Evolutionary conservation across 1,140 invertebrate genomes (phyloP).

Genomic region (Hylyphantes graminicola): DNA sequence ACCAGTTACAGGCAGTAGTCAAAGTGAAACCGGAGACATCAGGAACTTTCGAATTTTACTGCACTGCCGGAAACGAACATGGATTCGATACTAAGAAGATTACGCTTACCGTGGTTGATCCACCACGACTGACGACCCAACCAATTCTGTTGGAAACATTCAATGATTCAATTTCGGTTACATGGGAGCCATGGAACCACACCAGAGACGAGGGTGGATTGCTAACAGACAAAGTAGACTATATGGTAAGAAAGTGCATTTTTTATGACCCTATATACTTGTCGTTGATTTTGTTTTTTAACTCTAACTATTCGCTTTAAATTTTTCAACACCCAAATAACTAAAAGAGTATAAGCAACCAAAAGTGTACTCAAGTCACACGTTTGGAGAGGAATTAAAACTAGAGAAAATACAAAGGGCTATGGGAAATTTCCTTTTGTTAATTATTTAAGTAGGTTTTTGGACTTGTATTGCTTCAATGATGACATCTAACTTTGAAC

Average conservation of each 20-base stretch:
- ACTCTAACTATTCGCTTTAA: neutral
- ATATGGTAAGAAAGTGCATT: slow-evolving; percentile 19
- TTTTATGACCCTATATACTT: neutral
- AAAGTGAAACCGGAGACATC: slow-evolving; percentile 39
- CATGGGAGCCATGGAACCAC: slow-evolving; percentile 43
- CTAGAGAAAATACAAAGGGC: no score
- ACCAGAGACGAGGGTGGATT: slow-evolving; percentile 37
- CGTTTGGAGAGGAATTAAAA: no score
- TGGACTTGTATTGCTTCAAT: no score
- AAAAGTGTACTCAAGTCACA: no score
- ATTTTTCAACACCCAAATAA: neutral
- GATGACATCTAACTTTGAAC: no score
- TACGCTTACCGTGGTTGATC: slow-evolving; percentile 31
- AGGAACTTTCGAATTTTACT: slow-evolving; percentile 37
- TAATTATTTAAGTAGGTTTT: no score
- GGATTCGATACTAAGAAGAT: slow-evolving; percentile 55
- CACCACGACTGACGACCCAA: slow-evolving; percentile 10
- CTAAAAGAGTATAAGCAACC: neutral
- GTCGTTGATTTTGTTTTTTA: neutral
- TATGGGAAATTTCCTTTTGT: no score
- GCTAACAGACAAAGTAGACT: slow-evolving; percentile 39
- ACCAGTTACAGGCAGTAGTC: slow-evolving; percentile 49
- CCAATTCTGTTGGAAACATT: slow-evolving; percentile 8
- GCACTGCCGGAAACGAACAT: slow-evolving; percentile 41
- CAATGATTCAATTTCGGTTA: slow-evolving; percentile 12